These are phyloP conservation scores for Bryconaethiops microstoma DNA, from an alignment of 2,797 vertebrate genomes.

Conservation along the genomic window DNA sequence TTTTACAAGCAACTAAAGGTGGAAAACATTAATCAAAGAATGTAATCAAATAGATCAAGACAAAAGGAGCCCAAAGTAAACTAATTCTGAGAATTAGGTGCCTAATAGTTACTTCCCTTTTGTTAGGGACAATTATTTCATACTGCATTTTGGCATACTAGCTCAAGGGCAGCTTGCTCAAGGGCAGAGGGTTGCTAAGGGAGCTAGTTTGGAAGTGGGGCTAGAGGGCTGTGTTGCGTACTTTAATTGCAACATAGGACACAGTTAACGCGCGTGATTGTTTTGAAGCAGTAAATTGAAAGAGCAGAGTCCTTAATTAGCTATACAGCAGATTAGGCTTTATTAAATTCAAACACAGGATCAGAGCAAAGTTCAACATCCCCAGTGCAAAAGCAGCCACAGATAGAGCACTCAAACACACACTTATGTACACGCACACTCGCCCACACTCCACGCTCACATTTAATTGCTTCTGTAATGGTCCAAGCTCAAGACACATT, in stretches of 20 bases:
- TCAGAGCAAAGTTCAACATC: constrained; percentile 77
- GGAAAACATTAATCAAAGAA: too few species aligned
- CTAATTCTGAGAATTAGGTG: neutral
- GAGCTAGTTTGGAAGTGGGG: constrained; percentile 51
- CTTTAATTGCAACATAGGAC: constrained; percentile 76
- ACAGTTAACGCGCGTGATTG: constrained; percentile 76
- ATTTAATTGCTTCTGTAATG: constrained; percentile 85
- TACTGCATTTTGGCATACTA: neutral
- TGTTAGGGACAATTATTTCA: neutral
- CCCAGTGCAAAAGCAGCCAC: constrained; percentile 70
- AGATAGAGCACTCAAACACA: constrained; percentile 72
- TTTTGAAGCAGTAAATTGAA: constrained; percentile 70
- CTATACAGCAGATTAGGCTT: constrained; percentile 75
- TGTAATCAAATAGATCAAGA: too few species aligned
- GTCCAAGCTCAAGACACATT: constrained; percentile 76
- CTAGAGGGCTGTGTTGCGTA: constrained; percentile 51
- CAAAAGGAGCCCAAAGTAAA: neutral
- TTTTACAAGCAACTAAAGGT: too few species aligned
- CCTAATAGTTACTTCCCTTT: neutral
- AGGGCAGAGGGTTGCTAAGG: constrained; percentile 27
- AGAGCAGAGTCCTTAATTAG: constrained; percentile 78
- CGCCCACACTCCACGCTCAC: constrained; percentile 70
- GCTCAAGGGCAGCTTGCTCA: constrained; percentile 4
- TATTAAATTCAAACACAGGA: constrained; percentile 76
- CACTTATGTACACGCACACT: constrained; percentile 55